Conservation (phyloP, 2,888 invertebrate genomes). For the Caenorhabditis sulstoni region DNA sequence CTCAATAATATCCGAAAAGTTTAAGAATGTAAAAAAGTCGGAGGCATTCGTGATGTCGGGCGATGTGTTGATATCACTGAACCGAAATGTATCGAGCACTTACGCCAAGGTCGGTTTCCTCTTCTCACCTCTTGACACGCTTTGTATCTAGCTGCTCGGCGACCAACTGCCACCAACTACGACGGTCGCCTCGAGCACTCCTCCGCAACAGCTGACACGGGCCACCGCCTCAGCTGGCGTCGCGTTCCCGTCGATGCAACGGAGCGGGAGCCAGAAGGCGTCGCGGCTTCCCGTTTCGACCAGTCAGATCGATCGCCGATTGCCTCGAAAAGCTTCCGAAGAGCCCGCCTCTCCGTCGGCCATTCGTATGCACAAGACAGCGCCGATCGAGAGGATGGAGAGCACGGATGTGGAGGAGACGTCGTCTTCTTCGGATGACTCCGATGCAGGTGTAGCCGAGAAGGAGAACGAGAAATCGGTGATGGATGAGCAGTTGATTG, state of each 20-base stretch:
- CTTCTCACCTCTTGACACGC: neutral
- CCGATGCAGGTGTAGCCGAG: conserved; percentile 20
- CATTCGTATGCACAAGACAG: conserved; percentile 49
- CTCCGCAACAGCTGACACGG: conserved; percentile 46
- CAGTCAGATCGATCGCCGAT: conserved; percentile 55
- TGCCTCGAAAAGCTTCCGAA: conserved; percentile 23
- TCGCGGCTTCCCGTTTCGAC: conserved; percentile 61
- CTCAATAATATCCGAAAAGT: neutral
- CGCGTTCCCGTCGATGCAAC: conserved; percentile 71
- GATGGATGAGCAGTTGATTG: conserved; percentile 36
- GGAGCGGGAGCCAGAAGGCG: conserved; percentile 37
- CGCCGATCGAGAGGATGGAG: conserved; percentile 48
- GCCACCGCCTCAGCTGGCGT: conserved; percentile 67
- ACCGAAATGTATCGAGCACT: conserved; percentile 77
- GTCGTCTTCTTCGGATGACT: neutral
- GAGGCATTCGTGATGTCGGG: conserved; percentile 81
- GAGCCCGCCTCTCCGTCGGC: conserved; percentile 31
- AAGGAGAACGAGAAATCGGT: conserved; percentile 40
- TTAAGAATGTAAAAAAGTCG: conserved; percentile 46
- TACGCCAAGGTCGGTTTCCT: conserved; percentile 73
- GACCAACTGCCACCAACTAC: conserved; percentile 73
- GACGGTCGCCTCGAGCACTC: conserved; percentile 55
- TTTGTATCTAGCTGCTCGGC: conserved; percentile 65
- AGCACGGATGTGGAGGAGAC: conserved; percentile 39
- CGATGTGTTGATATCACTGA: conserved; percentile 69